Conservation (phyloP, 2,888 invertebrate species). For the Stegana nigrithorax region DNA sequence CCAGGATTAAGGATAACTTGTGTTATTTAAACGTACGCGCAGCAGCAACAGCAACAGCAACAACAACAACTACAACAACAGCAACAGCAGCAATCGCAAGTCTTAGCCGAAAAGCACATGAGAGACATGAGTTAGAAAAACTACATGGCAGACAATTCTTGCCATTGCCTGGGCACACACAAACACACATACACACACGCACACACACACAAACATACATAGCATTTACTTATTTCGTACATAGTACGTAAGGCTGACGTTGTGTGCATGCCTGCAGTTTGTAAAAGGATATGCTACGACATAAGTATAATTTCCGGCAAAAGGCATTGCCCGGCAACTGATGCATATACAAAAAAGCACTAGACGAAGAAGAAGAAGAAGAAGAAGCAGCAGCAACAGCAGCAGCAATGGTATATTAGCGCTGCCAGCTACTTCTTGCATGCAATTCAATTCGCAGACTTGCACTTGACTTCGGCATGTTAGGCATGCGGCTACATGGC, state of each 20-base stretch:
- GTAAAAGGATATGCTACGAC: constrained; percentile 34
- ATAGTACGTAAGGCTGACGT: too few relatives aligned
- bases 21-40: constrained; percentile 19
- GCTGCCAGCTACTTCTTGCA: constrained; percentile 25
- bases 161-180: not conserved
- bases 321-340: too few relatives aligned
- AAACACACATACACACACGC: not conserved
- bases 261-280: constrained; percentile 7
- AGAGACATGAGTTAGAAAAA: not conserved
- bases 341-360: too few relatives aligned
- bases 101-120: too few relatives aligned
- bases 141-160: too few relatives aligned
- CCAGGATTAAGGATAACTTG: constrained; percentile 47
- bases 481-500: too few relatives aligned
- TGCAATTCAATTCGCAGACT: not conserved
- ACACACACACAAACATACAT: not conserved
- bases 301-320: constrained; percentile 56
- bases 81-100: too few relatives aligned
- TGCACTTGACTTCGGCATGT: too few relatives aligned
- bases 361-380: too few relatives aligned
- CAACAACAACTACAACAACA: constrained; percentile 6
- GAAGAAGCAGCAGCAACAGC: too few relatives aligned
- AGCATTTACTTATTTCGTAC: not conserved
- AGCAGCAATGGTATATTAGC: constrained; percentile 13
- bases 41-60: constrained; percentile 2